A percentile compares a stretch with the other conserved stretches of the same genome.
Evolutionary conservation across 2,113 vertebrate genomes (phyloP).

Genomic region (Boleophthalmus pectinirostris): DNA sequence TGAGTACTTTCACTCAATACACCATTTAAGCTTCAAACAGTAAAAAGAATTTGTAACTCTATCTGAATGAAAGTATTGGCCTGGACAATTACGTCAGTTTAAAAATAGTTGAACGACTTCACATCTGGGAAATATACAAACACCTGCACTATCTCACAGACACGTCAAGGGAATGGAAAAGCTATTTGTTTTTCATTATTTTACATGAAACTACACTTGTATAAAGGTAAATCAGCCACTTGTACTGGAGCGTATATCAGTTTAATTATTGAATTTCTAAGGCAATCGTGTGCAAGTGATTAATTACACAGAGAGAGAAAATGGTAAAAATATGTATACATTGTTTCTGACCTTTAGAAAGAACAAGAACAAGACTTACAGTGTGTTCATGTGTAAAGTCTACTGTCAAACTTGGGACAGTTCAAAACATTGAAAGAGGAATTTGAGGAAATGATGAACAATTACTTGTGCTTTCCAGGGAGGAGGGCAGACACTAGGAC

Average conservation of each 20-base stretch:
- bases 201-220: background rate
- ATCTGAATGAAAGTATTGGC: constrained; percentile 15
- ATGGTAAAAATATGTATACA: constrained; percentile 9
- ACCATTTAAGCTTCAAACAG: constrained; percentile 11
- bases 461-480: background rate
- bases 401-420: background rate
- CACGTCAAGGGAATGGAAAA: constrained; percentile 5
- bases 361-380: background rate
- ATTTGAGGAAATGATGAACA: constrained; percentile 3
- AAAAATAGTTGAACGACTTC: constrained; percentile 19
- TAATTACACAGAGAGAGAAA: constrained; percentile 22
- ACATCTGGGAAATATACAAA: constrained; percentile 19
- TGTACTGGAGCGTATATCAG: background rate
- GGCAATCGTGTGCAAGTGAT: constrained; percentile 19
- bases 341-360: background rate
- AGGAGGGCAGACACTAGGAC: constrained; percentile 73
- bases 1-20: constrained; percentile 30
- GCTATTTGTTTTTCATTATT: constrained; percentile 7
- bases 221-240: constrained; percentile 18
- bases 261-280: constrained; percentile 4
- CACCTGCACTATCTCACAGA: constrained; percentile 16
- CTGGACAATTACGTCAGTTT: constrained; percentile 34
- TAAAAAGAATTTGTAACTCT: constrained; percentile 34
- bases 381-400: background rate
- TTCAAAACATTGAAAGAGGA: background rate